Percentiles rank a stretch among this genome's conserved stretches.
Conservation (phyloP, 1,140 invertebrate species). For the Pemphigus obesinymphae region DNA sequence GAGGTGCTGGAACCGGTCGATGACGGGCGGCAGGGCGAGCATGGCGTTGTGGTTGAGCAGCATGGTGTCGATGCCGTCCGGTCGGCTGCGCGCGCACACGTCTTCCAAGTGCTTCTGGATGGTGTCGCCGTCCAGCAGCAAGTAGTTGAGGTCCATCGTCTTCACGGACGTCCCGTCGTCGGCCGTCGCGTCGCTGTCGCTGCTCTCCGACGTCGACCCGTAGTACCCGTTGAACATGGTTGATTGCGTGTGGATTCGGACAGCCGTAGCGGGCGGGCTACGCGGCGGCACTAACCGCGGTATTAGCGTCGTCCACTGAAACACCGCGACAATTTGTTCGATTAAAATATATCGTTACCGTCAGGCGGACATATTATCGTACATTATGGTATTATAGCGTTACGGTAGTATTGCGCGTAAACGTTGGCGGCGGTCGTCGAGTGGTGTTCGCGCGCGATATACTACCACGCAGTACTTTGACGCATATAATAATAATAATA, state of each 20-base stretch:
- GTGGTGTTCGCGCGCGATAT: too few species aligned
- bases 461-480: too few species aligned
- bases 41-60: slow-evolving; percentile 68
- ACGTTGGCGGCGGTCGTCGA: too few species aligned
- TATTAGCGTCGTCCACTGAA: too few species aligned
- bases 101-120: slow-evolving; percentile 55
- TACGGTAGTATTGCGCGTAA: too few species aligned
- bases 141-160: slow-evolving; percentile 66
- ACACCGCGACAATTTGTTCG: too few species aligned
- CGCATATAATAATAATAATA: too few species aligned
- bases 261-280: too few species aligned
- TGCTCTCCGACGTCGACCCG: slow-evolving; percentile 63
- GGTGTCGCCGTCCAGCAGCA: slow-evolving; percentile 58
- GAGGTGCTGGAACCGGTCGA: slow-evolving; percentile 63
- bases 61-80: slow-evolving; percentile 64
- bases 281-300: too few species aligned
- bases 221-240: slow-evolving; percentile 40
- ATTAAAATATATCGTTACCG: too few species aligned
- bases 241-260: neutral
- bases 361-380: too few species aligned
- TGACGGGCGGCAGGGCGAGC: slow-evolving; percentile 52
- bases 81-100: slow-evolving; percentile 55
- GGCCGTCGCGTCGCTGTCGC: slow-evolving; percentile 62
- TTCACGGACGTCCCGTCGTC: slow-evolving; percentile 53
- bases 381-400: too few species aligned